phyloP scores from a whole-genome alignment of 2,888 invertebrate species.

The Dermolepida albohirtum region DNA sequence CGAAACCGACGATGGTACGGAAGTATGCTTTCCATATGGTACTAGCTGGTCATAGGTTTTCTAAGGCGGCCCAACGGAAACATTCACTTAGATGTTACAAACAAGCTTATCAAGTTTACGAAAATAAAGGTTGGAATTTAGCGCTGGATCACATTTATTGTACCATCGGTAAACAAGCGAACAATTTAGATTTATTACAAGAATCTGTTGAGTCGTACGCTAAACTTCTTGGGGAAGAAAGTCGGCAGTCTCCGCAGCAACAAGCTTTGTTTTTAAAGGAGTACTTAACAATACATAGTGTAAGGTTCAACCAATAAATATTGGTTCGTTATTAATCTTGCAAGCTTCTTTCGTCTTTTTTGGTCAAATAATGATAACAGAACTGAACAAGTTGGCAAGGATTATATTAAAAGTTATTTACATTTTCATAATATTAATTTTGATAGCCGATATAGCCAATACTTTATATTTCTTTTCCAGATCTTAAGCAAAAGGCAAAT shows the following conservation, averaged over 20 bases:
- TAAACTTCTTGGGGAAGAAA: constrained; percentile 78
- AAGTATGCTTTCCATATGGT: constrained; percentile 98
- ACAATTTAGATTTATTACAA: constrained; percentile 78
- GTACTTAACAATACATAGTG: constrained; percentile 87
- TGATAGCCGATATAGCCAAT: too few relatives aligned
- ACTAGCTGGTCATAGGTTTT: constrained; percentile 94
- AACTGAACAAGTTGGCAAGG: too few relatives aligned
- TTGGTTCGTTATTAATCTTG: too few relatives aligned
- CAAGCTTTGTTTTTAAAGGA: constrained; percentile 88
- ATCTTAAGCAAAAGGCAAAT: constrained; percentile 47
- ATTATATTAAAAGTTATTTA: too few relatives aligned
- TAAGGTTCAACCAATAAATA: constrained; percentile 60
- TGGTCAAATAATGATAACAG: too few relatives aligned
- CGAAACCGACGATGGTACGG: constrained; percentile 80
- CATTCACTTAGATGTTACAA: constrained; percentile 93
- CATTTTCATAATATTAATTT: too few relatives aligned
- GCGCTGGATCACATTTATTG: constrained; percentile 97
- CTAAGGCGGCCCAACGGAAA: constrained; percentile 91
- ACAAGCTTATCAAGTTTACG: constrained; percentile 85
- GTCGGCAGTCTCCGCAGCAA: constrained; percentile 78
- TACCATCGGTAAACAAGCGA: constrained; percentile 91
- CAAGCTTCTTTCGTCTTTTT: too few relatives aligned
- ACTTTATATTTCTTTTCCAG: constrained; percentile 34
- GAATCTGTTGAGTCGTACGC: constrained; percentile 82
- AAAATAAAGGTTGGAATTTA: constrained; percentile 86